Evolutionary conservation across 2,888 invertebrate genomes (phyloP).

Genomic region (Sphaerophoria taeniata): DNA sequence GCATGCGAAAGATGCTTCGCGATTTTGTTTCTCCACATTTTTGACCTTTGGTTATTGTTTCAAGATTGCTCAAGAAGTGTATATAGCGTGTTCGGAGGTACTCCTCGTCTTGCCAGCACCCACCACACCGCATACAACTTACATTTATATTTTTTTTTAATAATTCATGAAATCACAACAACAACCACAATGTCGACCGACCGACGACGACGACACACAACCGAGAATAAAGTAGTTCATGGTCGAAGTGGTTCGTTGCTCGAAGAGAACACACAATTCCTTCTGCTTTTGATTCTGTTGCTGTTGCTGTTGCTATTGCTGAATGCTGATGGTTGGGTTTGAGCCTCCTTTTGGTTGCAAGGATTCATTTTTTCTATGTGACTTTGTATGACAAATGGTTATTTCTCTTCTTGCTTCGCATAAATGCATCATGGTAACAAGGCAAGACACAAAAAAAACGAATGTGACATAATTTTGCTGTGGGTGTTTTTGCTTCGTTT

Average conservation of each 20-base stretch:
- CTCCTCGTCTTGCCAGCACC: not conserved
- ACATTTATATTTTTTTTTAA: conserved; percentile 40
- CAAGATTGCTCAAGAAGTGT: conserved; percentile 6
- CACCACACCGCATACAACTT: conserved; percentile 1
- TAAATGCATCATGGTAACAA: conserved; percentile 42
- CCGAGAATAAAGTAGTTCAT: conserved; percentile 60
- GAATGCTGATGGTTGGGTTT: no score
- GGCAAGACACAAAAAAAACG: conserved; percentile 34
- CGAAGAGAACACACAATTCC: conserved; percentile 2
- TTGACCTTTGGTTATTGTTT: conserved; percentile 67
- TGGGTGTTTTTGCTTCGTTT: conserved; percentile 33
- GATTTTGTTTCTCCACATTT: conserved; percentile 45
- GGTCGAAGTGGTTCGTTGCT: conserved; percentile 66
- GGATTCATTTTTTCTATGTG: conserved; percentile 12
- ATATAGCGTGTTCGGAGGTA: conserved; percentile 21
- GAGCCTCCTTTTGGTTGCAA: conserved; percentile 43
- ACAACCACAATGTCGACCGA: conserved; percentile 5
- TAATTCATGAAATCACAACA: conserved; percentile 50
- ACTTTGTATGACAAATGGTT: conserved; percentile 37
- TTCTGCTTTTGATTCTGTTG: conserved; percentile 5
- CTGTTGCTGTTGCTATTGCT: not conserved
- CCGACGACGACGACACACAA: not conserved
- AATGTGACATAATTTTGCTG: conserved; percentile 60
- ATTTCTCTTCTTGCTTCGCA: conserved; percentile 30
- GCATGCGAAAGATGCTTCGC: conserved; percentile 53